phyloP scores from a whole-genome alignment of 2,888 invertebrate genomes.

The Clepsis dumicolana region DNA sequence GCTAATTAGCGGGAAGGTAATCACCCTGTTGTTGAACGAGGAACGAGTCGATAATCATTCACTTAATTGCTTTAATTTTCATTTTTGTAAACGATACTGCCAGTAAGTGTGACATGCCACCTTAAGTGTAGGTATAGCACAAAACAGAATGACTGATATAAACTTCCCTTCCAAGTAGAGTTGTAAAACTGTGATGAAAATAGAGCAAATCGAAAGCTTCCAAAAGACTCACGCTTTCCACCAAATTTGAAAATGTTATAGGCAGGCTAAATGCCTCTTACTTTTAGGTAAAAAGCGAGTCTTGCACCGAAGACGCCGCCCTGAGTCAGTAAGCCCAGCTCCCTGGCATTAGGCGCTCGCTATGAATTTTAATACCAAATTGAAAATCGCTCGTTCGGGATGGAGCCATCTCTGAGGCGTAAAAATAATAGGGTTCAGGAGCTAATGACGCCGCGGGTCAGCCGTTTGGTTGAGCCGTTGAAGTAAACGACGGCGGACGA shows the following conservation, averaged over 20 bases:
- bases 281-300: background rate
- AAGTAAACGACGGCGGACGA: background rate
- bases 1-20: background rate
- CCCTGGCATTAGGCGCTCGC: constrained; percentile 3
- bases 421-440: constrained; percentile 36
- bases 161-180: background rate
- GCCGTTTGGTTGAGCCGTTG: constrained; percentile 9
- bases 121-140: no score
- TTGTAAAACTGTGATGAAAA: background rate
- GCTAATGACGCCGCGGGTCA: constrained; percentile 20
- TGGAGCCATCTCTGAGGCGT: constrained; percentile 20
- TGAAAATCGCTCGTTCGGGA: constrained; percentile 29
- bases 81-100: no score
- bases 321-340: background rate
- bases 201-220: background rate
- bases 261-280: background rate
- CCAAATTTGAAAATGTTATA: background rate
- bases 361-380: constrained; percentile 42
- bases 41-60: background rate
- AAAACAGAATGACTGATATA: no score
- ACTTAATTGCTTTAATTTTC: background rate
- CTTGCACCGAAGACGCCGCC: background rate
- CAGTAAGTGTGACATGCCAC: no score
- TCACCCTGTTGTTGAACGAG: background rate
- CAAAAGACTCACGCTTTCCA: background rate